These are phyloP conservation scores for Sphaerophoria rueppellii DNA, from an alignment of 2,888 invertebrate species.

Conservation along the genomic window DNA sequence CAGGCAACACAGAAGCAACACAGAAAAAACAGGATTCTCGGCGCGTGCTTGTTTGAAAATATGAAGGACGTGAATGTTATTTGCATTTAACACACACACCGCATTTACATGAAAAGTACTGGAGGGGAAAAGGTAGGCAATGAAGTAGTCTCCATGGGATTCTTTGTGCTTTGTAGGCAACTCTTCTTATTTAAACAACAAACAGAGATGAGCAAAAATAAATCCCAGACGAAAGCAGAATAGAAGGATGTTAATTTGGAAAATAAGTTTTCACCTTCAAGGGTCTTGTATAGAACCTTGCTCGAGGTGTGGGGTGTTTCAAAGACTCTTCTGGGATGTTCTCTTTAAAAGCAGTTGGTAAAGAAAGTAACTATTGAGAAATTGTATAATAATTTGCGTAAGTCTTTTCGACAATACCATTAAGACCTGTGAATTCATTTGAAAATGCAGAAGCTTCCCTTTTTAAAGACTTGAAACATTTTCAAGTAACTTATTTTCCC, in stretches of 20 bases:
- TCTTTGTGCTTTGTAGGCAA: background rate
- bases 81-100: constrained; percentile 12
- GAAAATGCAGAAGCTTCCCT: constrained; percentile 11
- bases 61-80: constrained; percentile 16
- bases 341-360: too few relatives aligned
- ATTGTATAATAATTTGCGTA: too few relatives aligned
- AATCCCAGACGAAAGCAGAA: background rate
- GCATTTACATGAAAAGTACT: background rate
- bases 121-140: background rate
- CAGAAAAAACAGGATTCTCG: constrained; percentile 6
- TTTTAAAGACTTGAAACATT: constrained; percentile 38
- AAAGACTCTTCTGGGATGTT: too few relatives aligned
- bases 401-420: too few relatives aligned
- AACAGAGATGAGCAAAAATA: background rate
- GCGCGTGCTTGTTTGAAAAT: background rate
- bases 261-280: background rate
- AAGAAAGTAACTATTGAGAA: too few relatives aligned
- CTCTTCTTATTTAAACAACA: background rate
- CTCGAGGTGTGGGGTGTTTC: too few relatives aligned
- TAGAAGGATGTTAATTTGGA: background rate
- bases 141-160: background rate
- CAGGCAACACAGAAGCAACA: background rate
- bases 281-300: too few relatives aligned
- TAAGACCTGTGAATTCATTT: background rate
- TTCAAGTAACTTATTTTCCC: constrained; percentile 46